Percentiles rank a stretch among this genome's conserved stretches.
Evolutionary conservation across 2,797 vertebrate genomes (phyloP).

Genomic region (Hoplostethus mediterraneus): DNA sequence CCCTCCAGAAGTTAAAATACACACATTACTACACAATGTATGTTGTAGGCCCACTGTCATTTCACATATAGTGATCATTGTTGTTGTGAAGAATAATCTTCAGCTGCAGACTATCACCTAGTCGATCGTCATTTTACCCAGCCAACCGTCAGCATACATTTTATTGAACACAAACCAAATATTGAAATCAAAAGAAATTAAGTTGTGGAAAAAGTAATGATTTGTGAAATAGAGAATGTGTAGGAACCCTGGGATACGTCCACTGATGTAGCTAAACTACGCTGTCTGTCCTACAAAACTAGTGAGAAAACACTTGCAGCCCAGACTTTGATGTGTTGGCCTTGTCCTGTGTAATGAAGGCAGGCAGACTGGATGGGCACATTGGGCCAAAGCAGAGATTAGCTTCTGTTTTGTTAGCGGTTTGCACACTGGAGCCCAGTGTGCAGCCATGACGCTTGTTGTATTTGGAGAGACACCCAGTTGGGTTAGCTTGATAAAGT

Average conservation of each 20-base stretch:
- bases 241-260: constrained; percentile 25
- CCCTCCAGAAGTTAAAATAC: too few relatives aligned
- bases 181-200: background rate
- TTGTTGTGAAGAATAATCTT: too few relatives aligned
- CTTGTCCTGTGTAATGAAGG: constrained; percentile 73
- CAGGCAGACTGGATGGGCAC: constrained; percentile 66
- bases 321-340: constrained; percentile 74
- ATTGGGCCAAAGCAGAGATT: constrained; percentile 71
- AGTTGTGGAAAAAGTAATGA: background rate
- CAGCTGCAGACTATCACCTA: too few relatives aligned
- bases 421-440: constrained; percentile 65
- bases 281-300: constrained; percentile 69
- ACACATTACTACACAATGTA: too few relatives aligned
- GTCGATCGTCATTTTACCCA: background rate
- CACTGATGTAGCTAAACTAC: background rate
- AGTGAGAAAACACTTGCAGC: background rate
- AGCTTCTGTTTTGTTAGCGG: constrained; percentile 72
- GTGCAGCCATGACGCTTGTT: constrained; percentile 67
- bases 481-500: constrained; percentile 81
- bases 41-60: too few relatives aligned
- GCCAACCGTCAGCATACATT: background rate
- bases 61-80: too few relatives aligned
- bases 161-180: background rate
- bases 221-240: constrained; percentile 4
- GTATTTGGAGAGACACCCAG: constrained; percentile 74